Base-by-base conservation (phyloP, 2,113 vertebrate genomes). In the Lota lota region DNA sequence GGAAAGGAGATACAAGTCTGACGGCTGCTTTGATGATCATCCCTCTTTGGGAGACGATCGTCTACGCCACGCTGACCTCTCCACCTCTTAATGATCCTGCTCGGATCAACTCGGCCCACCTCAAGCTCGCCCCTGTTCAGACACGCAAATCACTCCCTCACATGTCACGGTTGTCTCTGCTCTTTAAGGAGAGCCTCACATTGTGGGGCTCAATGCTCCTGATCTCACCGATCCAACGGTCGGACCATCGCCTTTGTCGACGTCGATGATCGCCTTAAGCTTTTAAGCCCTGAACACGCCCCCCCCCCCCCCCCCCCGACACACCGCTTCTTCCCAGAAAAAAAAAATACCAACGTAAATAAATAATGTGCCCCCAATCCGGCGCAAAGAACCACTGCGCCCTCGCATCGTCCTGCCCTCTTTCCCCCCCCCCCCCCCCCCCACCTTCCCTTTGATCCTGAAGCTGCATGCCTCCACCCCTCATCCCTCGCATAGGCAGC, bases 21-120 rank as follows among this genome's bases (percentile, higher is more conserved):
- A 53, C 17, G 59, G 63, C 72, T 57, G 67, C 75, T 86, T 84
- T 85, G 83, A 88, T 85, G 80, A 81, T 85, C 75, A 80, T 75
- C 82, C 77, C 40, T 59, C 65, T 75, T 85, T 79, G 79, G 59
- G 72, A 69, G 70, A 78, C 79, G 67, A 18, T 7, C 65, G 60
- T 79, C 69, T 73, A 47, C 10, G 84, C 85, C 78, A 82, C 68
- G 57, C 17, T 81, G 84, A 86, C 81, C 81, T 78, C 61, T 20
- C 73, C 78, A 74, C 79, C 72, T 83, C 78, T 70, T 82, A 84
- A 85, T 85, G 81, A 90, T 85, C 76, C 74, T 71, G 62, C 68
- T 82, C 72, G 75, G 82, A 80, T 77, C 74, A 22, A 64, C 53
- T 1, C 65, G 64, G 74, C 88, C 70, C 5, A 58, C 73, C 71